Evolutionary conservation across 2,113 vertebrate species (phyloP).

Genomic region (Lycocorax pyrrhopterus): DNA sequence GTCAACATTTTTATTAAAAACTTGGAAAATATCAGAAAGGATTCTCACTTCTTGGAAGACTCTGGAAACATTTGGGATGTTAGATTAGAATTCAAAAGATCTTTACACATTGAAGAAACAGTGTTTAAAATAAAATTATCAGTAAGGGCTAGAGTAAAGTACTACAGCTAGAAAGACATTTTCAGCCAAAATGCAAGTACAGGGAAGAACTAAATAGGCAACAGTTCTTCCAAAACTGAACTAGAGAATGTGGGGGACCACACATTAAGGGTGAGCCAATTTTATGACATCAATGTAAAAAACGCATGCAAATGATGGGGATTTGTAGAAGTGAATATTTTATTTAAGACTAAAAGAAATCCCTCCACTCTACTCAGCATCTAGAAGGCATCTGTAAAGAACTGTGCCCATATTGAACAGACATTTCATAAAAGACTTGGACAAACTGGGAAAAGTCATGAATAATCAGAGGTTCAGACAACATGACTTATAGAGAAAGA

Average conservation of each 20-base stretch:
- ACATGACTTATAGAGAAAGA: not conserved
- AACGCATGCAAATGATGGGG: not conserved
- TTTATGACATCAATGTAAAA: not conserved
- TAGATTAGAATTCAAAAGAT: not conserved
- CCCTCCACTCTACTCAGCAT: not conserved
- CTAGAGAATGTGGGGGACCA: not conserved
- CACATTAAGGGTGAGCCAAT: not conserved
- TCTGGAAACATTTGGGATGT: not conserved
- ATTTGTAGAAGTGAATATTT: not conserved
- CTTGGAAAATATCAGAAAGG: not conserved
- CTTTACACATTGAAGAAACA: not conserved
- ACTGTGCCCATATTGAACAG: not conserved
- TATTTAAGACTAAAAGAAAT: not conserved
- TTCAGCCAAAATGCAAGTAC: not conserved
- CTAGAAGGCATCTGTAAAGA: not conserved
- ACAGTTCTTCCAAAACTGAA: not conserved
- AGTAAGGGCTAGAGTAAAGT: not conserved
- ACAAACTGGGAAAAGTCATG: not conserved
- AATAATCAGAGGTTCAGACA: not conserved
- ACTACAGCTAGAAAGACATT: not conserved
- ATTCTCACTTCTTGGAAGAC: not conserved
- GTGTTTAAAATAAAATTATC: not conserved
- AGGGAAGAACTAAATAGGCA: not conserved
- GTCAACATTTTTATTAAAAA: constrained; percentile 5
- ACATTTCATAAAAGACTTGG: not conserved